Evolutionary conservation across 2,888 invertebrate genomes (phyloP).

Genomic region (Chymomyza caudatula): DNA sequence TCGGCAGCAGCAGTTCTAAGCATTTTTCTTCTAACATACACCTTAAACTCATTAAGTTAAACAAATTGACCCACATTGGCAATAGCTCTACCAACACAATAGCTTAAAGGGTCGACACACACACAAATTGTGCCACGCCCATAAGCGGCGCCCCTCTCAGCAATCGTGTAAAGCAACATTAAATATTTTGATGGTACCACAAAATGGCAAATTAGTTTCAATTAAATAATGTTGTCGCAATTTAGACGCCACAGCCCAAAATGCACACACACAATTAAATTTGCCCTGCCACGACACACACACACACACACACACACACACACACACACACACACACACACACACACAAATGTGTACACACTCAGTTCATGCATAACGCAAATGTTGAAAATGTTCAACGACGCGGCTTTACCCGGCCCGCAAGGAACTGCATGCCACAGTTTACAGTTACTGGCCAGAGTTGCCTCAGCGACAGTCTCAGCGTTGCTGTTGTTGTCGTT

Average conservation of each 20-base stretch:
- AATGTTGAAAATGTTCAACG: conserved; percentile 45
- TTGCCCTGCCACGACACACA: background rate
- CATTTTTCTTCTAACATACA: background rate
- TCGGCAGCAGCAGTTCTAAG: conserved; percentile 8
- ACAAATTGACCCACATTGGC: conserved; percentile 32
- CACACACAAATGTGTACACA: background rate
- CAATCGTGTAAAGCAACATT: conserved; percentile 13
- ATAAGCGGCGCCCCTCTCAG: background rate
- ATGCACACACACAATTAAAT: conserved; percentile 15
- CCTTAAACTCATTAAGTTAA: conserved; percentile 1
- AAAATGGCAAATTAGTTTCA: conserved; percentile 75
- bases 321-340: conserved; percentile 7
- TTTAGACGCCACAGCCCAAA: conserved; percentile 42
- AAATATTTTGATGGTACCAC: conserved; percentile 62
- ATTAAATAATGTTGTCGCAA: conserved; percentile 73
- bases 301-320: background rate
- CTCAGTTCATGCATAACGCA: conserved; percentile 64
- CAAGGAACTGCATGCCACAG: conserved; percentile 45
- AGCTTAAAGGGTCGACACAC: background rate
- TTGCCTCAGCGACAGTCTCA: conserved; percentile 18
- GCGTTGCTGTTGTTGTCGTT: conserved; percentile 2
- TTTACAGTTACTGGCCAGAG: background rate
- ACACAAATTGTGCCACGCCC: background rate
- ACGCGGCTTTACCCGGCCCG: conserved; percentile 11
- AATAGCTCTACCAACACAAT: background rate